Conservation (phyloP, 2,797 vertebrate genomes). For the Bradypodion ventrale region DNA sequence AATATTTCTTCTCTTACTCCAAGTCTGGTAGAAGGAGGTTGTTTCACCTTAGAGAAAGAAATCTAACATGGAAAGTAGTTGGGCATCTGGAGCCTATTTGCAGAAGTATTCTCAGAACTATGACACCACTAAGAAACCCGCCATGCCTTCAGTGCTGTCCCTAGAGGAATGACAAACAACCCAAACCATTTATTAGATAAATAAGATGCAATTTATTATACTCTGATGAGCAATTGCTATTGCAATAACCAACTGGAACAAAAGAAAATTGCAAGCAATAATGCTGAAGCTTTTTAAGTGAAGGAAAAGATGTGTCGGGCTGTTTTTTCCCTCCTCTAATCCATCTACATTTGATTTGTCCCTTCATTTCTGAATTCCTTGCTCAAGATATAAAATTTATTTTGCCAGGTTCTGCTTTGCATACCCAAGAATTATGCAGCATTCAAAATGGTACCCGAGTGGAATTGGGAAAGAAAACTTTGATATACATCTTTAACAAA, state of each 20-base stretch:
- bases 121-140: conserved; percentile 28
- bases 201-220: conserved; percentile 38
- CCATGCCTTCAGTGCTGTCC: conserved; percentile 37
- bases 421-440: conserved; percentile 4
- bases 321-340: conserved; percentile 13
- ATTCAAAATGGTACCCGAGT: conserved; percentile 23
- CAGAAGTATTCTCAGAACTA: conserved; percentile 24
- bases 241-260: conserved; percentile 43
- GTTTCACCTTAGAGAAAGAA: not conserved
- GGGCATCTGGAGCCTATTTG: conserved; percentile 40
- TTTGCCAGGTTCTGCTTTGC: conserved; percentile 2
- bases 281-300: conserved; percentile 13
- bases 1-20: not conserved
- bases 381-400: not conserved
- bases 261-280: conserved; percentile 45
- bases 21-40: not conserved
- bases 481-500: conserved; percentile 4
- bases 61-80: not conserved
- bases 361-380: conserved; percentile 18
- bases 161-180: conserved; percentile 33
- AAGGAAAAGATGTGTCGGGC: conserved; percentile 14
- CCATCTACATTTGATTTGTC: not conserved
- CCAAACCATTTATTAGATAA: conserved; percentile 17
- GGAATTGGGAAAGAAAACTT: not conserved
- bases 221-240: conserved; percentile 44